A percentile compares a stretch with the other conserved stretches of the same genome.
phyloP scores from a whole-genome alignment of 2,888 invertebrate species.

The Dastarcus helophoroides region DNA sequence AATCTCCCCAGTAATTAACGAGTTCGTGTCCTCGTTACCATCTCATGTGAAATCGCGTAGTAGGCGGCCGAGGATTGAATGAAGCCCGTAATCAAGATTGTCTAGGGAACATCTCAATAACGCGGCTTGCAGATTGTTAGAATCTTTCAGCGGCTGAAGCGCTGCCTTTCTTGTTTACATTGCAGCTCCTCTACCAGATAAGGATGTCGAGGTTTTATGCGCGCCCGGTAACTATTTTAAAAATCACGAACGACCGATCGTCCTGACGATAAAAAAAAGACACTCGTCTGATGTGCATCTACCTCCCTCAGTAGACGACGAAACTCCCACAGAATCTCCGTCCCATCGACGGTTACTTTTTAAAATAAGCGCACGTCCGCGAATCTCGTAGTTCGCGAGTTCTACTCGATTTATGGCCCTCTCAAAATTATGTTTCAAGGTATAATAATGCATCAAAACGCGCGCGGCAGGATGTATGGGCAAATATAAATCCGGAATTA shows the following conservation, averaged over 20 bases:
- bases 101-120: constrained; percentile 29
- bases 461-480: constrained; percentile 33
- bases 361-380: too few species aligned
- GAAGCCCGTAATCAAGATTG: constrained; percentile 28
- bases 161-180: constrained; percentile 20
- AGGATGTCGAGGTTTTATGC: constrained; percentile 15
- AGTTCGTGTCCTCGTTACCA: constrained; percentile 28
- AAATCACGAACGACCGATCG: constrained; percentile 26
- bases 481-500: constrained; percentile 39
- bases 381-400: too few species aligned
- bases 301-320: too few species aligned
- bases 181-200: constrained; percentile 15
- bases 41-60: constrained; percentile 27
- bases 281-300: too few species aligned
- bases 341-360: too few species aligned
- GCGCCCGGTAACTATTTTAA: constrained; percentile 18
- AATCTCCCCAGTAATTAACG: constrained; percentile 30
- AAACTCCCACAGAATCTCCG: constrained; percentile 7
- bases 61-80: constrained; percentile 25
- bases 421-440: constrained; percentile 37
- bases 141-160: constrained; percentile 17
- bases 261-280: constrained; percentile 21
- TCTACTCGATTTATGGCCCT: constrained; percentile 29
- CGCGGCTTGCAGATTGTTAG: constrained; percentile 15
- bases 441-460: constrained; percentile 40